Evolutionary conservation across 2,888 invertebrate species (phyloP).

Genomic region (Chorisops tibialis): DNA sequence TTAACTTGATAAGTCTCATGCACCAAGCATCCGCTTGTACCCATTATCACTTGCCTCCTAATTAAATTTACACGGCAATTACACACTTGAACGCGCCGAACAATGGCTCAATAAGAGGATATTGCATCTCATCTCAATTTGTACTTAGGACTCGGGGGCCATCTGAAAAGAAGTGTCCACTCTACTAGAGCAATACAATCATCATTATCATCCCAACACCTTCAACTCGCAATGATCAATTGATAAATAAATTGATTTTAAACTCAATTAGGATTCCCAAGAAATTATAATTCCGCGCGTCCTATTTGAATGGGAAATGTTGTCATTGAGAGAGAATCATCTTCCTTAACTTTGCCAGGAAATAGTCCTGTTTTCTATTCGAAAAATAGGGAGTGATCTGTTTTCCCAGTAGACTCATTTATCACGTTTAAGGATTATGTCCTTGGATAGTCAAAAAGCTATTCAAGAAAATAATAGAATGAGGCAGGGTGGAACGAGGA

Average conservation of each 20-base stretch:
- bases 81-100: slow-evolving; percentile 37
- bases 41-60: slow-evolving; percentile 36
- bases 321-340: slow-evolving; percentile 9
- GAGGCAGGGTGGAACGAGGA: neutral
- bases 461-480: slow-evolving; percentile 8
- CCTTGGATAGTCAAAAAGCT: slow-evolving; percentile 30
- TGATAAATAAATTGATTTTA: slow-evolving; percentile 50
- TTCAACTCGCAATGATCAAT: slow-evolving; percentile 29
- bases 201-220: neutral
- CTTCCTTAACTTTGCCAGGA: slow-evolving; percentile 6
- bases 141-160: neutral
- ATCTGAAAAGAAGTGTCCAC: neutral
- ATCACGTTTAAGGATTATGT: slow-evolving; percentile 43
- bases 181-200: too few species aligned
- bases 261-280: slow-evolving; percentile 48
- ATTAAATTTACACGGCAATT: slow-evolving; percentile 54
- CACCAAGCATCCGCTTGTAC: neutral
- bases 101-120: neutral
- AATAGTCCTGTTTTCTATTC: slow-evolving; percentile 14
- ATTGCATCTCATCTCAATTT: slow-evolving; percentile 24
- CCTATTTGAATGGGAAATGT: slow-evolving; percentile 6
- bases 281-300: slow-evolving; percentile 15
- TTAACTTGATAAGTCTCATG: neutral
- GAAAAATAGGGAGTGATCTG: slow-evolving; percentile 24
- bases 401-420: slow-evolving; percentile 51